Base-by-base conservation (phyloP, 2,113 vertebrate species). In the Xiphias gladius region DNA sequence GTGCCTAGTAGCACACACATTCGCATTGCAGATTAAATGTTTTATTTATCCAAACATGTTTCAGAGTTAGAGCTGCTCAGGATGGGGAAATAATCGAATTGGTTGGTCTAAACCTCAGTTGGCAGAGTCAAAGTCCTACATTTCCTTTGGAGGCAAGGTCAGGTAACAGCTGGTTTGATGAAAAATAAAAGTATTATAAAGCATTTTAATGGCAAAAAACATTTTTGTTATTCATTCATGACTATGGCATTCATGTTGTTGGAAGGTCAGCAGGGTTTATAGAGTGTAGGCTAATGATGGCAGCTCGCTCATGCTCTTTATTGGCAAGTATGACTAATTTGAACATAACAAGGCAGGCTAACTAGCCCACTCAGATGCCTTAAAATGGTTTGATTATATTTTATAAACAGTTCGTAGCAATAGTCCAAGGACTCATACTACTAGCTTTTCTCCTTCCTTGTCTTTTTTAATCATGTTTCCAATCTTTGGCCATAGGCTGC, bases 1-100 rank as follows among this genome's bases (percentile, higher is more conserved):
- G 74, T 76, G 78, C 70, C 64, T 74, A 59, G 78, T n/a, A 69
- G 71, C 79, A 32, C 66, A 80, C 76, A 82, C 75, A 55, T 67
- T 63, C 65, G 2, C 67, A 64, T 50, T 22, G 77, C 87, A 87
- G 84, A 92, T 85, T 80, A 82, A 83, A 90, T 83, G 78, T 86
- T 90, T 86, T 83, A 88, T 91, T 90, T 86, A 80, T 89, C 52
- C 77, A 86, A 89, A 79, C 73, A 58, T 41, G 75, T 83, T 55
- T 82, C 76, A 32, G 67, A 91, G 73, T 81, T 39, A n/a, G 55
- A 62, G 84, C 72, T 75, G 64, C 80, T 77, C 59, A 71, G 50
- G 48, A 70, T 37, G 69, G 48, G 26, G 77, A 88, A 84, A 86
- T 74, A 79, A 84, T 88, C 66, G 73, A 13, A 82, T 75, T 58